phyloP scores from a whole-genome alignment of 2,113 vertebrate genomes.

The Ptyas mucosa region DNA sequence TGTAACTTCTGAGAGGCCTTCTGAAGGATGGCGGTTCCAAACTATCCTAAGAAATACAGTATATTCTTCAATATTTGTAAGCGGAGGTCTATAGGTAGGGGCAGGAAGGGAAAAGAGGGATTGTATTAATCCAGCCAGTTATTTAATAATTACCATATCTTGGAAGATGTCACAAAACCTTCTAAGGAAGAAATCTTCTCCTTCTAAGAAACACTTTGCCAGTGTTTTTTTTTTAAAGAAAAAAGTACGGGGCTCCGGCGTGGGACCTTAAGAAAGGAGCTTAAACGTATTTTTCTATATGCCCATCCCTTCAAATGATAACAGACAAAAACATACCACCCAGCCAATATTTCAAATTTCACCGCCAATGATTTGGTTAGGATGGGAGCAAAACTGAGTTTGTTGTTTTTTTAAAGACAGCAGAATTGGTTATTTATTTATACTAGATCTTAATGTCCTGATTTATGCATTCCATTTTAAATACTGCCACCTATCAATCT shows the following conservation, averaged over 20 bases:
- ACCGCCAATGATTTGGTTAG: not conserved
- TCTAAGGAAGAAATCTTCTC: not conserved
- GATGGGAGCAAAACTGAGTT: not conserved
- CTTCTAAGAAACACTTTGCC: not conserved
- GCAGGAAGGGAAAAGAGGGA: not conserved
- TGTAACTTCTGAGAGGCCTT: not conserved
- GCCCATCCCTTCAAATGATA: not conserved
- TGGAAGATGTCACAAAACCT: not conserved
- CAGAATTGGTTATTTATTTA: not conserved
- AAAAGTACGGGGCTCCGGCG: not conserved
- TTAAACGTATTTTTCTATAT: not conserved
- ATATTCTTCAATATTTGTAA: not conserved
- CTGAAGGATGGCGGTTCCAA: not conserved
- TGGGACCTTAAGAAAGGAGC: not conserved
- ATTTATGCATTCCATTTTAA: not conserved
- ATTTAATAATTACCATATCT: not conserved
- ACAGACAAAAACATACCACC: not conserved
- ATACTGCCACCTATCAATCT: not conserved
- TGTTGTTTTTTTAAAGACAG: not conserved
- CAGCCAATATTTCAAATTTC: not conserved
- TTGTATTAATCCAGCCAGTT: not conserved
- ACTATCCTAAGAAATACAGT: not conserved
- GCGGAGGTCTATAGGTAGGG: too few species aligned
- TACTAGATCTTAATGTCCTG: not conserved
- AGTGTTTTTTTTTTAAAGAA: not conserved